Evolutionary conservation across 2,888 invertebrate species (phyloP).

Genomic region (Branchipolynoe longqiensis): DNA sequence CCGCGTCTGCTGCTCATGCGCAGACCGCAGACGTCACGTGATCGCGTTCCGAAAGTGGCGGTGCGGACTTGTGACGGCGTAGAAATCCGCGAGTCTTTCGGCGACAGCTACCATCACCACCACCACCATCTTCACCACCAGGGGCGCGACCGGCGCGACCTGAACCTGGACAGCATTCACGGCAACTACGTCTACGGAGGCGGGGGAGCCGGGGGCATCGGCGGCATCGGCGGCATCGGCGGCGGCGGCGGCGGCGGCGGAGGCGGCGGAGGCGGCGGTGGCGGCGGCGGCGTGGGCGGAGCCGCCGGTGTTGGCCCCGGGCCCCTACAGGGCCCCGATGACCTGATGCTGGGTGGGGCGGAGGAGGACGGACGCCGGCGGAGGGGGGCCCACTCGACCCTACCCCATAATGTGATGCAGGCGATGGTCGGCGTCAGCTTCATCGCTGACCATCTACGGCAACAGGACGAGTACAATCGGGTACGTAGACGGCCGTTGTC

Average conservation of each 20-base stretch:
- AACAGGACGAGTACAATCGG: slow-evolving; percentile 69
- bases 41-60: slow-evolving; percentile 64
- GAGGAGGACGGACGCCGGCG: slow-evolving; percentile 16
- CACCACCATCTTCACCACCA: no score
- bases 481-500: no score
- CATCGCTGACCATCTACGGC: slow-evolving; percentile 70
- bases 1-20: slow-evolving; percentile 95
- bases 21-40: slow-evolving; percentile 85
- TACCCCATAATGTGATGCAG: slow-evolving; percentile 67
- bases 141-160: slow-evolving; percentile 31
- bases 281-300: slow-evolving; percentile 40
- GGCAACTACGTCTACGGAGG: slow-evolving; percentile 46
- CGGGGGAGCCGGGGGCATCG: background rate
- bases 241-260: slow-evolving; percentile 14
- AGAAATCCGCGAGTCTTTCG: slow-evolving; percentile 65
- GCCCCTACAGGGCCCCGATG: background rate
- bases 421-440: slow-evolving; percentile 70
- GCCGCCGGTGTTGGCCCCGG: background rate
- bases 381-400: background rate
- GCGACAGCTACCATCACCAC: slow-evolving; percentile 17
- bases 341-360: slow-evolving; percentile 22
- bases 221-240: background rate
- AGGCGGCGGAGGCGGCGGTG: slow-evolving; percentile 16
- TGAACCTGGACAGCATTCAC: slow-evolving; percentile 41
- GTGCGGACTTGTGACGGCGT: slow-evolving; percentile 67